These are phyloP conservation scores for Enteromius argenteus DNA, from an alignment of 2,797 vertebrate genomes.

Conservation along the genomic window DNA sequence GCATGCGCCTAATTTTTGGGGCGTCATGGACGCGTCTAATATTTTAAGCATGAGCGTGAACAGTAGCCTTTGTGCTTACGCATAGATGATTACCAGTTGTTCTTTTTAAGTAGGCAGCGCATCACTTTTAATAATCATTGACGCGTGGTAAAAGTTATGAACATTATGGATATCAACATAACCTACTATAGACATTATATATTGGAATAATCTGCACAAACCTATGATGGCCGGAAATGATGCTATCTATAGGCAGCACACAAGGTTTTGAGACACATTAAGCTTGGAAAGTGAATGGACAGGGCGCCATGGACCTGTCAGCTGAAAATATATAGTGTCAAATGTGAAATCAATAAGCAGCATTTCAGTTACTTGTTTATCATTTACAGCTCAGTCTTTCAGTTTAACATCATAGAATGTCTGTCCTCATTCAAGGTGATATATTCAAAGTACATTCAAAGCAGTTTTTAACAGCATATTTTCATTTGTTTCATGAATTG, in stretches of 20 bases:
- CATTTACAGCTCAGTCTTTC: background rate
- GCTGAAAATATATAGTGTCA: background rate
- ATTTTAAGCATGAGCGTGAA: background rate
- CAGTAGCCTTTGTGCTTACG: background rate
- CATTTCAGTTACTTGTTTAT: background rate
- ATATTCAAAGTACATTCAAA: background rate
- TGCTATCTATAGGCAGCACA: background rate
- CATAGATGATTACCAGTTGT: background rate
- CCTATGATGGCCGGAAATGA: background rate
- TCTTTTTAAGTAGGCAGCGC: no score
- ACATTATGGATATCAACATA: background rate
- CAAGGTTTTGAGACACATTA: background rate
- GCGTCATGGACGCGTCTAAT: background rate
- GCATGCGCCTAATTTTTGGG: background rate
- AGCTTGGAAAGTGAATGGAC: background rate
- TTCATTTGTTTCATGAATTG: background rate
- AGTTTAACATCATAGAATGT: background rate
- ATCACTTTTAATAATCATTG: background rate
- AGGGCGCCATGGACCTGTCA: background rate
- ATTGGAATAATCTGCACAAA: background rate
- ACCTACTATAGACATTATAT: background rate
- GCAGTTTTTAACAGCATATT: background rate
- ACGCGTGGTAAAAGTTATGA: no score
- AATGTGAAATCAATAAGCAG: background rate
- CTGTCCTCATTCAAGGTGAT: background rate